Percentiles rank a stretch among this genome's conserved stretches.
Conservation (phyloP, 2,113 vertebrate species). For the Chaetorhynchus papuensis region DNA sequence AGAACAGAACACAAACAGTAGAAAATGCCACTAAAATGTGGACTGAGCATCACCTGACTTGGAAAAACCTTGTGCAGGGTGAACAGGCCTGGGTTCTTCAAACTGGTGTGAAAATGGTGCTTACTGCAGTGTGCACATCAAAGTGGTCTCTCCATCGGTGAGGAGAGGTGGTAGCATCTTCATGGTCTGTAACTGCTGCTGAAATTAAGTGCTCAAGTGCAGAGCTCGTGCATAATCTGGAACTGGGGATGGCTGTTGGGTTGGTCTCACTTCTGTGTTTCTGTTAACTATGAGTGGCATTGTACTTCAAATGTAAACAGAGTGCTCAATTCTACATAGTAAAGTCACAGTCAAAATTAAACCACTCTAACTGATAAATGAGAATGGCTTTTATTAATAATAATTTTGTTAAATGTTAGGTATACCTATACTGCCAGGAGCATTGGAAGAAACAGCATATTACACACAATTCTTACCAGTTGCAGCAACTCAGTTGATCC, state of each 20-base stretch:
- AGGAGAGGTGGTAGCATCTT: neutral
- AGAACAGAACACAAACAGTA: neutral
- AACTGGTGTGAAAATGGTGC: neutral
- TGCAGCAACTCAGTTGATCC: fast-evolving
- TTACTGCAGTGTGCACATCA: neutral
- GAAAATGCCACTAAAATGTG: neutral
- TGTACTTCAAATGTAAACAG: neutral
- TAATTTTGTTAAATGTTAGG: neutral
- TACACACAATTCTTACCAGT: fast-evolving
- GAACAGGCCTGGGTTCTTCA: neutral
- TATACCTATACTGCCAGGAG: neutral
- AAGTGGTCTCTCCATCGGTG: neutral
- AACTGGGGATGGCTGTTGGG: neutral
- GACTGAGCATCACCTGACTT: fast-evolving
- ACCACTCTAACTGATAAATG: neutral
- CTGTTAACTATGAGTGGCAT: neutral
- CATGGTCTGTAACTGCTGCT: neutral
- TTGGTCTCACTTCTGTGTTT: neutral
- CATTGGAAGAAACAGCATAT: fast-evolving
- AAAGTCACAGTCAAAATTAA: neutral
- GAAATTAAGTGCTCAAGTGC: neutral
- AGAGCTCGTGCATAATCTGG: neutral
- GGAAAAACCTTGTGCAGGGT: fast-evolving
- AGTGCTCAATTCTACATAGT: neutral
- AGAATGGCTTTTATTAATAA: neutral